phyloP scores from a whole-genome alignment of 2,113 vertebrate genomes.

The Echinops telfairi region DNA sequence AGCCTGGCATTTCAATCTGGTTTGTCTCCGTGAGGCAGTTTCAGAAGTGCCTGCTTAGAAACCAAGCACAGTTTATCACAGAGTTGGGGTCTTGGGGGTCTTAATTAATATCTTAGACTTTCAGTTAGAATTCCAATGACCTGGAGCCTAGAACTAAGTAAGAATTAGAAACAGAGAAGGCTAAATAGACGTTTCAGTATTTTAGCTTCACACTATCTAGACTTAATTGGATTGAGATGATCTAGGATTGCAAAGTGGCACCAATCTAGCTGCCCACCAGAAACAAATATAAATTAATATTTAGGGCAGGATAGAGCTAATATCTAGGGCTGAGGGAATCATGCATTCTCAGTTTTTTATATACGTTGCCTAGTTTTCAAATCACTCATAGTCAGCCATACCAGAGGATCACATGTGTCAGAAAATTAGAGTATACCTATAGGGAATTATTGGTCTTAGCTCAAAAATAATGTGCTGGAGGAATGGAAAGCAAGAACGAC shows the following conservation, averaged over 20 bases:
- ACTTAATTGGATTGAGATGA: not conserved
- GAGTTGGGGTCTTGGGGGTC: not conserved
- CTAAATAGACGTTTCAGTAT: not conserved
- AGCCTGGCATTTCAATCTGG: not conserved
- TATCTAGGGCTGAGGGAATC: no score
- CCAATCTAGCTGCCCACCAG: not conserved
- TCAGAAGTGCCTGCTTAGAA: not conserved
- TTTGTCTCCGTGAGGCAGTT: not conserved
- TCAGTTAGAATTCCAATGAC: not conserved
- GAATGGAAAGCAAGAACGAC: constrained; percentile 31
- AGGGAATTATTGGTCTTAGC: not conserved
- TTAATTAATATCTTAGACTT: not conserved
- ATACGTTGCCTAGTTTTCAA: not conserved
- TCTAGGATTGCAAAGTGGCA: not conserved
- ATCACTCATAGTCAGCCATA: not conserved
- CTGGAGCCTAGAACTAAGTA: not conserved
- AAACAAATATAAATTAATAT: constrained; percentile 18
- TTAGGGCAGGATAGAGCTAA: not conserved
- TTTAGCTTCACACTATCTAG: not conserved
- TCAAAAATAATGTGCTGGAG: not conserved
- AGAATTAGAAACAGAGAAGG: not conserved
- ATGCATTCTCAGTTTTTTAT: not conserved
- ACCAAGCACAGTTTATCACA: not conserved
- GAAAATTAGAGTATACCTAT: not conserved
- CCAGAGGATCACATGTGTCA: not conserved